Conservation (phyloP, 1,140 invertebrate genomes). For the Pseudomyrmex flavicornis region DNA sequence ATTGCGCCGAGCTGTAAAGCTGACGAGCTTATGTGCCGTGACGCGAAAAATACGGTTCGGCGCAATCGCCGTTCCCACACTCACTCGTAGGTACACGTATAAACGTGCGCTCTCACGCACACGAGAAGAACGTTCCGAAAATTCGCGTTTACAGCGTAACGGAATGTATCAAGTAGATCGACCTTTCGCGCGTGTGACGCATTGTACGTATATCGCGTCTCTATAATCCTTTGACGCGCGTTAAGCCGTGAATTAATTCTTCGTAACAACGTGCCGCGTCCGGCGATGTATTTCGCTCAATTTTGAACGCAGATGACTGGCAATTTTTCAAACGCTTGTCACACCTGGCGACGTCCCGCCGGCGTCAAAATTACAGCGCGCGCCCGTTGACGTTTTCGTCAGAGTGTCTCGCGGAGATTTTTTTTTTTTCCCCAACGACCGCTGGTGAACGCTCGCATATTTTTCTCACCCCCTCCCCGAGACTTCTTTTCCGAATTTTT, state of each 20-base stretch:
- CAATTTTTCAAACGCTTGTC: slow-evolving; percentile 59
- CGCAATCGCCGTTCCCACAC: not conserved
- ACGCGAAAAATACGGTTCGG: slow-evolving; percentile 17
- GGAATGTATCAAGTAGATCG: slow-evolving; percentile 52
- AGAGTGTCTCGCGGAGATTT: slow-evolving; percentile 1
- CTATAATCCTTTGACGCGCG: slow-evolving; percentile 52
- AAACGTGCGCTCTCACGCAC: too few species aligned
- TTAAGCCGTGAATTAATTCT: slow-evolving; percentile 61
- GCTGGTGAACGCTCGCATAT: slow-evolving; percentile 1
- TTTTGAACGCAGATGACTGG: slow-evolving; percentile 52
- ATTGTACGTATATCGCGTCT: slow-evolving; percentile 34
- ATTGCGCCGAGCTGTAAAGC: slow-evolving; percentile 29
- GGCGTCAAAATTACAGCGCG: slow-evolving; percentile 29
- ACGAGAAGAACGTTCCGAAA: not conserved
- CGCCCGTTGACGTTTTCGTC: not conserved
- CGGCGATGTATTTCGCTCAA: slow-evolving; percentile 10
- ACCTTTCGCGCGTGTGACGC: slow-evolving; percentile 43
- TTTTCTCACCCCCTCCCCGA: not conserved
- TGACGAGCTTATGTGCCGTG: slow-evolving; percentile 17
- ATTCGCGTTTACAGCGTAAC: slow-evolving; percentile 38
- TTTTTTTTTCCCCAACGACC: slow-evolving; percentile 11
- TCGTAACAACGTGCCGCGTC: slow-evolving; percentile 35
- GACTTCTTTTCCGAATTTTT: too few species aligned
- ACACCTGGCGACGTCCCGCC: slow-evolving; percentile 45
- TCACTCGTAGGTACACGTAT: too few species aligned